Evolutionary conservation across 1,140 invertebrate genomes (phyloP).

Genomic region (Hestina assimilis): DNA sequence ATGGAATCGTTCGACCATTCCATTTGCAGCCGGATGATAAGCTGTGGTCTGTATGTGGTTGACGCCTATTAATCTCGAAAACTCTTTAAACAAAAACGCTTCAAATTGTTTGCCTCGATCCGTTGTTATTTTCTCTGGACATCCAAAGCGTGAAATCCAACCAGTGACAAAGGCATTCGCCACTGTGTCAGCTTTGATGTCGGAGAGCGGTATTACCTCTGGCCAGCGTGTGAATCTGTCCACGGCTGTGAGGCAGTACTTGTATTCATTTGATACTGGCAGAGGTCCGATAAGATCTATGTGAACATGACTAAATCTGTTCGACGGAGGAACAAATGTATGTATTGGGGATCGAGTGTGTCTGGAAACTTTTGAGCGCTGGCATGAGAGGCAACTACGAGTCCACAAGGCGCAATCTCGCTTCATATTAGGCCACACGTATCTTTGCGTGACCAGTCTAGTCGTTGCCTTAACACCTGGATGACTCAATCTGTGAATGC

Average conservation of each 20-base stretch:
- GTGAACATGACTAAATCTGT: conserved; percentile 4
- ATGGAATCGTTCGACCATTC: conserved; percentile 4
- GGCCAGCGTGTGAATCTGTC: conserved; percentile 3
- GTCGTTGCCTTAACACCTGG: conserved; percentile 3
- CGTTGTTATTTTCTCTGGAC: conserved; percentile 1
- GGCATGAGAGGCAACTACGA: conserved; percentile 5
- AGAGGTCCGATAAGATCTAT: conserved; percentile 7
- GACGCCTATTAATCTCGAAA: not conserved
- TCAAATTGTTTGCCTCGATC: not conserved
- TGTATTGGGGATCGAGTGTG: conserved; percentile 13
- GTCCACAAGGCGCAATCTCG: conserved; percentile 8
- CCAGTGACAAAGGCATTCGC: not conserved
- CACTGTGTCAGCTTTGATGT: conserved; percentile 7
- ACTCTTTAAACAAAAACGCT: not conserved
- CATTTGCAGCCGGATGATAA: not conserved
- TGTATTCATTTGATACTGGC: not conserved
- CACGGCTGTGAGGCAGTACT: not conserved
- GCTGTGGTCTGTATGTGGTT: not conserved
- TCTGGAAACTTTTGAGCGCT: conserved; percentile 12
- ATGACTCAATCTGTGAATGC: conserved; percentile 15
- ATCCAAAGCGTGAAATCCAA: conserved; percentile 1
- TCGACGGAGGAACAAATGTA: not conserved
- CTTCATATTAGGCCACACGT: conserved; percentile 4
- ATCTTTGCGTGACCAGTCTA: conserved; percentile 1
- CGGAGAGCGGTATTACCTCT: not conserved